Evolutionary conservation across 2,888 invertebrate genomes (phyloP), one percentile per base, ranked within the genome.

Genomic region (Tipula vernalis): DNA sequence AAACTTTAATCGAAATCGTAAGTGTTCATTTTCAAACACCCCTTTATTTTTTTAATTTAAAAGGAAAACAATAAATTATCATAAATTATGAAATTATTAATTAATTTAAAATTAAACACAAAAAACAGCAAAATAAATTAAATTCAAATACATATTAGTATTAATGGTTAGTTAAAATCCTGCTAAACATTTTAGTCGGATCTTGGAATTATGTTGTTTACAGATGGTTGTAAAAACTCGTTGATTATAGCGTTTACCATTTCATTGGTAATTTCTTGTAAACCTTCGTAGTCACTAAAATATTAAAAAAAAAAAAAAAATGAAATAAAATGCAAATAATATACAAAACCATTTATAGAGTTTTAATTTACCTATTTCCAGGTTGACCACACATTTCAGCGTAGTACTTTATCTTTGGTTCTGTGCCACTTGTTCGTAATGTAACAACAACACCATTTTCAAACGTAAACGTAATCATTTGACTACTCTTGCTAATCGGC

Each of bases 371-470:
- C 94, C 92, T 93, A 89, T 94, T 93, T 18, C 92, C 92, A 13
- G 95, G 95, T 84, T 93, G 90, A 87, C 95, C 95, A 88, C 96
- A 95, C 87, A 98, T 93, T 91, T 99, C 99, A 0, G 97, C 96
- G 92, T 99, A 99, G 92, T 98, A 99, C 92, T 99, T 99, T 89
- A 99, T 94, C 92, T 99, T 99, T 83, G 99, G 99, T 91, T 99
- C 99, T 0, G 99, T 99, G 85, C 99, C 99, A 91, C 98, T 98
- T 0, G 99, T 98, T 88, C 99, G 94, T 44, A 99, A 92, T 0
- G 98, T 99, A 1, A 96, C 94, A 8, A 96, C 95, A 88, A 97
- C 93, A 0, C 98, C 98, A 91, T 96, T 97, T 86, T 93, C 93
- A 91, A 99, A 98, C 8, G 94, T 95, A 91, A 99, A 98, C 10